Evolutionary conservation across 1,140 invertebrate genomes (phyloP).

Genomic region (Pseudomyrmex concolor): DNA sequence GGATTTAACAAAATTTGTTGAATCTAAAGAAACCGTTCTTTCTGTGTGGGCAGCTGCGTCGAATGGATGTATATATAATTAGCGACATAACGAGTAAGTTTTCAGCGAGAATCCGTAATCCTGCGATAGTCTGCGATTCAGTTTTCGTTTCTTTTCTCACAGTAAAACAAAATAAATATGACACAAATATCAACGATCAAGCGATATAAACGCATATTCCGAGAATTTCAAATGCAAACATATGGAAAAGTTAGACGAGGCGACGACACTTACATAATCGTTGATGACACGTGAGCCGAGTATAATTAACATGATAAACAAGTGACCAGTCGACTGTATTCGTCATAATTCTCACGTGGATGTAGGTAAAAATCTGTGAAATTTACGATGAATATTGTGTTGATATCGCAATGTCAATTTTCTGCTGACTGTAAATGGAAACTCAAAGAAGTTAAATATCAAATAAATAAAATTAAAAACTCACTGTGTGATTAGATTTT

Average conservation of each 20-base stretch:
- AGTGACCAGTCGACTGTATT: conserved; percentile 22
- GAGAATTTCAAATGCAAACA: too few relatives aligned
- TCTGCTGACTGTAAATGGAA: background rate
- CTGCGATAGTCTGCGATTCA: background rate
- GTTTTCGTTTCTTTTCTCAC: background rate
- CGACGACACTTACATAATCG: conserved; percentile 12
- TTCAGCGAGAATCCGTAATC: background rate
- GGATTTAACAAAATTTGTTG: too few relatives aligned
- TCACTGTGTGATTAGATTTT: background rate
- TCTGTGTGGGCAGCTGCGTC: background rate
- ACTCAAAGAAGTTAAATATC: background rate
- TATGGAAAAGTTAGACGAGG: too few relatives aligned
- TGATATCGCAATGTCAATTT: background rate
- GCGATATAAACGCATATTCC: too few relatives aligned
- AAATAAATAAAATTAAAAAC: background rate
- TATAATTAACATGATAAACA: conserved; percentile 26
- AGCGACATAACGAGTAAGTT: conserved; percentile 14
- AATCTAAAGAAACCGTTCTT: too few relatives aligned
- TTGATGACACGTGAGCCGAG: background rate
- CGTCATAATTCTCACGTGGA: conserved; percentile 46
- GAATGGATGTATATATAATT: conserved; percentile 11
- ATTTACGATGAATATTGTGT: background rate
- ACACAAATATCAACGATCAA: background rate
- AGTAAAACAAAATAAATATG: background rate
- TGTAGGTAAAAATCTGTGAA: conserved; percentile 20